Evolutionary conservation across 2,113 vertebrate genomes (phyloP), one percentile per base, ranked within the genome.

Genomic region (Scatophagus argus): DNA sequence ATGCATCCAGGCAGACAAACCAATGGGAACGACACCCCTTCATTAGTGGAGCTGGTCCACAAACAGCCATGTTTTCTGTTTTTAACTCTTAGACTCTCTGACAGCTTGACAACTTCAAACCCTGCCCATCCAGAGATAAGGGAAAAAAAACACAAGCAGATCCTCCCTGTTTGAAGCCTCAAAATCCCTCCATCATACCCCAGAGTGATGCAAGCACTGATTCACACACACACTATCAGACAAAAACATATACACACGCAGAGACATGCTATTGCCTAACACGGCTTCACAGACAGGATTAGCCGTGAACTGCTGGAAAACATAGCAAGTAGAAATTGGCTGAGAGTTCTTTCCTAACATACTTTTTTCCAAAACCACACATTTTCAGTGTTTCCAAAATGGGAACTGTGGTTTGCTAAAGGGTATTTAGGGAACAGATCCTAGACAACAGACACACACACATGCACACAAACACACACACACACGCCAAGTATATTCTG

Each of bases 371-470:
- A 59, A 14, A 74, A 77, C 54, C 55, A 34, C 73, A 77, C 34
- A 55, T 13, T 58, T 41, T 19, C 71, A 36, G n/a, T 12, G 51
- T 77, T 91, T 79, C 74, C 59, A 80, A 85, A 90, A 91, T 87
- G 86, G n/a, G n/a, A 49, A 65, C 29, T 41, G 70, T 41, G 71
- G 82, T 66, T 82, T 73, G 58, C 61, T 58, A 19, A 31, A 49
- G 68, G 66, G 63, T 79, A 74, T 81, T 83, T 79, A 79, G 70
- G 72, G 78, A 87, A 81, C 34, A 21, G 49, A 64, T 58, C 54
- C 51, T 49, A 86, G 58, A 77, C 69, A 56, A 62, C 69, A 68
- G 21, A 76, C 56, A 41, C 44, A 51, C 32, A 62, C 23, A 51
- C 55, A 63, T 21, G 32, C 25, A 78, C 47, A 31, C 36, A 43